Percentiles rank a stretch among this genome's conserved stretches.
These are phyloP conservation scores for Orcinus orca DNA, from an alignment of 2,113 vertebrate genomes.

Conservation along the genomic window DNA sequence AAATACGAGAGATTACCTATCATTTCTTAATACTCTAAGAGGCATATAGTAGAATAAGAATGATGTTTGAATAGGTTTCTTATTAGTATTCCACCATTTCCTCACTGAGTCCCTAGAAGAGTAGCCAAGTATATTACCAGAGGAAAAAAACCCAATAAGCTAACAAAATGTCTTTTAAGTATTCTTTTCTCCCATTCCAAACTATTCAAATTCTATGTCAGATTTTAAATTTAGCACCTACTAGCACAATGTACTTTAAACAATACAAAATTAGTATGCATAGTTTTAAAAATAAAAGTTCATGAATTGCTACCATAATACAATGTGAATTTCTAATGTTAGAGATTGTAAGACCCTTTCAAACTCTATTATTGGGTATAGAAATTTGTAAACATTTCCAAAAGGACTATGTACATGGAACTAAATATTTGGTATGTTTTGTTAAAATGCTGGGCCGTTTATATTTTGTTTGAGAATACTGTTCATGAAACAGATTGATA, in stretches of 20 bases:
- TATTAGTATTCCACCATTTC: neutral
- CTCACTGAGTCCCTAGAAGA: neutral
- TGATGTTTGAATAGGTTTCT: neutral
- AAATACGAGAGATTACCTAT: neutral
- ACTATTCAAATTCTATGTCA: conserved; percentile 6
- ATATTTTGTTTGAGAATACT: conserved; percentile 33
- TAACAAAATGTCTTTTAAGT: conserved; percentile 9
- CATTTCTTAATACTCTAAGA: neutral
- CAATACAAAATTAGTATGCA: neutral
- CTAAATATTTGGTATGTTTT: neutral
- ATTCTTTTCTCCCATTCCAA: conserved; percentile 12
- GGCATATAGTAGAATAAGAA: neutral
- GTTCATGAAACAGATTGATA: conserved; percentile 6
- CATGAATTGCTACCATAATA: neutral
- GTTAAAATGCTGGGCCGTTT: conserved; percentile 10
- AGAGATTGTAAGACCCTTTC: neutral
- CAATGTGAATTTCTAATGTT: neutral
- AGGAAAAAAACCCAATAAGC: neutral
- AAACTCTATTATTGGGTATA: neutral
- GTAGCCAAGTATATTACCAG: neutral
- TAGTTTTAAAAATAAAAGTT: conserved; percentile 10
- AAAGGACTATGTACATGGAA: neutral
- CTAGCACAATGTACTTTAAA: neutral
- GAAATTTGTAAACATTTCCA: neutral
- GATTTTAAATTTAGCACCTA: neutral